Evolutionary conservation across 2,113 vertebrate species (phyloP), one percentile per base, ranked within the genome.

Genomic region (Amphiprion ocellaris): DNA sequence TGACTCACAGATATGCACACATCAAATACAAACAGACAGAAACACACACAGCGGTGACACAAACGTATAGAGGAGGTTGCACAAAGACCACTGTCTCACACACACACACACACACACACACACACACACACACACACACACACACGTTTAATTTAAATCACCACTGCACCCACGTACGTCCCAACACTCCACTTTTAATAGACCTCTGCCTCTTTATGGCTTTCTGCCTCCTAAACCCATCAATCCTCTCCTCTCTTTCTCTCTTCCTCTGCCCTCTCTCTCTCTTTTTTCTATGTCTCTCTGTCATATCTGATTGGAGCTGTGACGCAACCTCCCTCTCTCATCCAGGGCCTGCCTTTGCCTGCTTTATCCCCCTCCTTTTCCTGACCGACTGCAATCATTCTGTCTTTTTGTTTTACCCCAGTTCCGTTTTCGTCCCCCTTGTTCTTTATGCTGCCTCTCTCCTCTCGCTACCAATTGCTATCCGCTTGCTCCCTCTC

Each of bases 131-230:
- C 46, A 59, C 60, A 76, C 63, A 46, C 65, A 33, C 54, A 63
- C 79, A 60, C 73, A 61, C 39, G 6, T 90, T 92, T 81, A 69
- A 88, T 87, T 90, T 87, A 87, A 86, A 83, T 91, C 86, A 82
- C 78, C 64, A 41, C 77, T 60, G 74, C 85, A 86, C 62, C 66
- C 75, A 10, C 39, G 26, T 81, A 77, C 56, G 33, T 88, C 82
- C 72, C 86, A 85, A 72, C 85, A 69, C 83, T 92, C 86, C 85
- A 84, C 81, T 82, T 90, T 92, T 90, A 89, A 93, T 92, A 91
- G 88, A 92, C 87, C 86, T 89, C 85, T 83, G 82, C 84, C 81
- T 92, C 89, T 90, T 90, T 90, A 87, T 83, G 85, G 87, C 85
- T 86, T 76, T 71, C 69, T 47, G 63, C 77, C 86, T 83, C 84